These are phyloP conservation scores for Rosalia funebris DNA, from an alignment of 2,888 invertebrate genomes.

Conservation along the genomic window DNA sequence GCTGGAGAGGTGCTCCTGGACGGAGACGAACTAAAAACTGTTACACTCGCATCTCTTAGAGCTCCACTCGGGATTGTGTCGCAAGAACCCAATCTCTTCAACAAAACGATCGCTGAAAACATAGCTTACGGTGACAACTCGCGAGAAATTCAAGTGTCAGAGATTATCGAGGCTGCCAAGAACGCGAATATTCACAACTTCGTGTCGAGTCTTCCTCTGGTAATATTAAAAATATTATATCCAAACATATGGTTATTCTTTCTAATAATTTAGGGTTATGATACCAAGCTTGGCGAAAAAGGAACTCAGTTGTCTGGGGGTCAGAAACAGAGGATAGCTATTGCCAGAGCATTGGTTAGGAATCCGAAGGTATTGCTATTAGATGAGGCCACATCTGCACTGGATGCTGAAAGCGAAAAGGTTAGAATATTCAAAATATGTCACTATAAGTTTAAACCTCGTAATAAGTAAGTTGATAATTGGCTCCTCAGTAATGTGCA, in stretches of 20 bases:
- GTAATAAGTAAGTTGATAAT: too few species aligned
- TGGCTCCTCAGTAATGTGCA: too few species aligned
- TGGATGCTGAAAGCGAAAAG: constrained; percentile 88
- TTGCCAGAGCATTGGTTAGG: constrained; percentile 84
- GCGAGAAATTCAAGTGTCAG: neutral
- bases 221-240: too few species aligned
- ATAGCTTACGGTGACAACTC: neutral
- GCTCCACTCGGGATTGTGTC: neutral
- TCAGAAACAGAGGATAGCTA: constrained; percentile 89
- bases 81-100: neutral
- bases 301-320: constrained; percentile 85
- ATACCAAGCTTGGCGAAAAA: constrained; percentile 81
- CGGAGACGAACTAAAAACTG: neutral
- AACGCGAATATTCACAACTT: neutral
- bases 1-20: neutral
- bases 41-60: neutral
- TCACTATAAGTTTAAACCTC: too few species aligned
- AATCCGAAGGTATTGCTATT: constrained; percentile 81
- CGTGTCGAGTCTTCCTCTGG: neutral
- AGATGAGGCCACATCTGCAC: constrained; percentile 91
- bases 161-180: neutral
- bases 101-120: neutral
- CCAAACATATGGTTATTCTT: too few species aligned
- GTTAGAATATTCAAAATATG: too few species aligned
- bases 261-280: constrained; percentile 82